A percentile compares a stretch with the other conserved stretches of the same genome.
These are phyloP conservation scores for Pseudomugil gertrudae DNA, from an alignment of 2,797 vertebrate species.

Conservation along the genomic window DNA sequence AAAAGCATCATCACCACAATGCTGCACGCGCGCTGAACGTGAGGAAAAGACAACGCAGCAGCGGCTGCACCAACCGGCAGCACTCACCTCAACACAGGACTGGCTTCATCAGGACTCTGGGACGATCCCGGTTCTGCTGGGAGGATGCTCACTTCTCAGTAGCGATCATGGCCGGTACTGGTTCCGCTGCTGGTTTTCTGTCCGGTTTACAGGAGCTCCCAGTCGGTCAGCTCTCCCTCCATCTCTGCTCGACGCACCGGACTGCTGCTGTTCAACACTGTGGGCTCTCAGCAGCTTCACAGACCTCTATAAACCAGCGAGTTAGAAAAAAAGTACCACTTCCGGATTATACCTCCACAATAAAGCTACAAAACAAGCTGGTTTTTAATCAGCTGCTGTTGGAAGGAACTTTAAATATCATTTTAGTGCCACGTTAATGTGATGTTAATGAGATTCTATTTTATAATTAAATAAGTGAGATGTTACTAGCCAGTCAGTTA, in stretches of 20 bases:
- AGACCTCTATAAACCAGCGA: neutral
- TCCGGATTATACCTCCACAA: constrained; percentile 51
- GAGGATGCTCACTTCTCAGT: constrained; percentile 23
- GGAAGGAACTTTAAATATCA: neutral
- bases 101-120: constrained; percentile 58
- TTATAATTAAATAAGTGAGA: neutral
- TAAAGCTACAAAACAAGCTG: constrained; percentile 38
- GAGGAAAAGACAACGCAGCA: constrained; percentile 30
- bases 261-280: constrained; percentile 35
- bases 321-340: neutral
- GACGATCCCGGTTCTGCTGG: constrained; percentile 6
- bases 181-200: neutral
- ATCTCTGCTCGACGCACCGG: constrained; percentile 57
- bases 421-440: neutral
- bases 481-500: neutral
- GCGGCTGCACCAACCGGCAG: constrained; percentile 12
- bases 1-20: constrained; percentile 11
- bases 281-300: constrained; percentile 29
- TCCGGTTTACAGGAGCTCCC: constrained; percentile 21
- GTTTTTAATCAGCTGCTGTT: neutral
- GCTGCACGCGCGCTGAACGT: constrained; percentile 26
- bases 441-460: neutral
- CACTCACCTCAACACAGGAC: constrained; percentile 75
- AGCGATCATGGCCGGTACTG: constrained; percentile 20
- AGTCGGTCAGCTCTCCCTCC: constrained; percentile 50